These are phyloP conservation scores for Buathra laborator DNA, from an alignment of 2,888 invertebrate genomes.

Conservation along the genomic window DNA sequence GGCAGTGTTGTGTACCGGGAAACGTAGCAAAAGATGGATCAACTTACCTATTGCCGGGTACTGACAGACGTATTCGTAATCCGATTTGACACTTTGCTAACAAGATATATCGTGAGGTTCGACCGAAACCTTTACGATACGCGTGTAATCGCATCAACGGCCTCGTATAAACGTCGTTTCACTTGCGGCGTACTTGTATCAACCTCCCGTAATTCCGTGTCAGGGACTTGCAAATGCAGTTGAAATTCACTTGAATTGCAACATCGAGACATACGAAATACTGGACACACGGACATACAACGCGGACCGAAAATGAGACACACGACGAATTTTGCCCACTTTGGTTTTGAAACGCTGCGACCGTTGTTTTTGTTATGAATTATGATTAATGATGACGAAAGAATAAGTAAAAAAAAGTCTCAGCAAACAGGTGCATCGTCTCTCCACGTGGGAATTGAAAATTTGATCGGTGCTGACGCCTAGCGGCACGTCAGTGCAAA, in stretches of 20 bases:
- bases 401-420: background rate
- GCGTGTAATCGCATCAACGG: constrained; percentile 75
- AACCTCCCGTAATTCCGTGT: constrained; percentile 48
- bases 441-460: constrained; percentile 56
- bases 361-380: constrained; percentile 1
- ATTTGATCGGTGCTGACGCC: constrained; percentile 66
- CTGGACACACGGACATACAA: background rate
- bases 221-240: constrained; percentile 52
- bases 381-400: background rate
- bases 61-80: constrained; percentile 63
- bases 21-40: background rate
- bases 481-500: constrained; percentile 63
- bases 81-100: constrained; percentile 75
- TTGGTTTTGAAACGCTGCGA: too few relatives aligned
- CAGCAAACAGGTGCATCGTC: constrained; percentile 32
- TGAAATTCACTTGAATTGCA: background rate
- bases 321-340: too few relatives aligned
- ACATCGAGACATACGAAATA: background rate
- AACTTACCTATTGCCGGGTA: background rate
- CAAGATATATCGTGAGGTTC: constrained; percentile 73
- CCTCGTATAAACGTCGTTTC: constrained; percentile 51
- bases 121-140: constrained; percentile 75
- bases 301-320: background rate
- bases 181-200: constrained; percentile 28
- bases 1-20: background rate